Evolutionary conservation across 2,888 invertebrate species (phyloP), one percentile per base, ranked within the genome.

Genomic region (Acleris sparsana): DNA sequence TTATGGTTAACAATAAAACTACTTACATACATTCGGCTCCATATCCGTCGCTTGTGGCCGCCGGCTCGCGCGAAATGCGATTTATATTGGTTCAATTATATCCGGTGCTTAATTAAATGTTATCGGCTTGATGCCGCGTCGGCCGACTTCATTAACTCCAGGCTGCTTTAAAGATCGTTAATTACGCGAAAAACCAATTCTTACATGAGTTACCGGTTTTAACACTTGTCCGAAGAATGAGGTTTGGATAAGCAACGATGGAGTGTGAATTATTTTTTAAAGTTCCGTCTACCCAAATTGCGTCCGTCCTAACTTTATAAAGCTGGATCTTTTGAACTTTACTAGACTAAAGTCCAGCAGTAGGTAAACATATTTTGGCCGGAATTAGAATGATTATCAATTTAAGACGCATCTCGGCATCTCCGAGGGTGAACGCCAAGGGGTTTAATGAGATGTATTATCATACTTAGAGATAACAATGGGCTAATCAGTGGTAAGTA

Each of bases 101-200:
- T 71, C 74, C 73, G 75, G 74, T 78, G 76, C 78, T 80, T 84
- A 82, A 84, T 84, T 79, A 82, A 80, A 76, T 76, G 79, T 77
- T 83, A 86, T 85, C 83, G 84, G 74, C 71, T 75, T 79, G 79
- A 74, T 77, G 71, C 74, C 46, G 33, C 33, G 33, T 33, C n/a
- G 17, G 74, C 73, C 71, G 70, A 74, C 68, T 80, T 80, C 79
- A 84, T 83, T 76, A 79, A 75, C 60, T 60, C 29, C 43, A 57
- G 46, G 62, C 53, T 53, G 63, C 48, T 53, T 58, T 58, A 58
- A 53, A 63, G 48, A 48, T 52, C 44, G 62, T 53, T 63, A 67
- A 67, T 49, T 49, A 43, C 39, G 43, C 43, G 25, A 51, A 39
- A 55, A 55, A 65, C 55, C 55, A 33, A 56, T 60, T 56, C 29